Evolutionary conservation across 2,797 vertebrate species (phyloP).

Genomic region (Helostoma temminkii): DNA sequence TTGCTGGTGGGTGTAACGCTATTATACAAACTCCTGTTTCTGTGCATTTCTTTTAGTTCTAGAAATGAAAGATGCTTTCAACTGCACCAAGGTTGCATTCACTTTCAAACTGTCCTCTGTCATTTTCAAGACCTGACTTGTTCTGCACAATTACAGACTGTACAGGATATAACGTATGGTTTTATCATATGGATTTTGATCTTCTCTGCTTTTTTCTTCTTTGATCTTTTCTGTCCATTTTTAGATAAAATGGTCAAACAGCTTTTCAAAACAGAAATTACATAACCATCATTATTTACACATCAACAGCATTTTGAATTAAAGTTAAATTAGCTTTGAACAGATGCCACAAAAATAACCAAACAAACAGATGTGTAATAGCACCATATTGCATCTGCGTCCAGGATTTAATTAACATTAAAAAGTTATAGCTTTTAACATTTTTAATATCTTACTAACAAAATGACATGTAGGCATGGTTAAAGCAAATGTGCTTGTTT

Average conservation of each 20-base stretch:
- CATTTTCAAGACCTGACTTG: not conserved
- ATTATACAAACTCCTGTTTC: conserved; percentile 5
- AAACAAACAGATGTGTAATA: not conserved
- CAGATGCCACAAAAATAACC: not conserved
- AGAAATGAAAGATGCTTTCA: not conserved
- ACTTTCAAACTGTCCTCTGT: conserved; percentile 3
- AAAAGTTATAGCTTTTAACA: not conserved
- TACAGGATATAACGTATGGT: not conserved
- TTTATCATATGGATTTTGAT: not conserved
- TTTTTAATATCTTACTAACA: not conserved
- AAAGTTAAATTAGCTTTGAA: not conserved
- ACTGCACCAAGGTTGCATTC: conserved; percentile 7
- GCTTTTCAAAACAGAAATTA: not conserved
- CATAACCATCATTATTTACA: not conserved
- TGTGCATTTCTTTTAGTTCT: not conserved
- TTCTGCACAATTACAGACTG: not conserved
- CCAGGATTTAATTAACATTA: not conserved
- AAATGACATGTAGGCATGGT: not conserved
- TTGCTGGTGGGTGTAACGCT: conserved; percentile 29
- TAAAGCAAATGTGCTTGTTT: not conserved
- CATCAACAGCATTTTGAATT: not conserved
- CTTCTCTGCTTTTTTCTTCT: no score
- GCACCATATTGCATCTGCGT: not conserved
- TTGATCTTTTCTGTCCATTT: not conserved
- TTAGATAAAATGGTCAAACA: not conserved